phyloP scores from a whole-genome alignment of 2,113 vertebrate species.

The Colaptes auratus region DNA sequence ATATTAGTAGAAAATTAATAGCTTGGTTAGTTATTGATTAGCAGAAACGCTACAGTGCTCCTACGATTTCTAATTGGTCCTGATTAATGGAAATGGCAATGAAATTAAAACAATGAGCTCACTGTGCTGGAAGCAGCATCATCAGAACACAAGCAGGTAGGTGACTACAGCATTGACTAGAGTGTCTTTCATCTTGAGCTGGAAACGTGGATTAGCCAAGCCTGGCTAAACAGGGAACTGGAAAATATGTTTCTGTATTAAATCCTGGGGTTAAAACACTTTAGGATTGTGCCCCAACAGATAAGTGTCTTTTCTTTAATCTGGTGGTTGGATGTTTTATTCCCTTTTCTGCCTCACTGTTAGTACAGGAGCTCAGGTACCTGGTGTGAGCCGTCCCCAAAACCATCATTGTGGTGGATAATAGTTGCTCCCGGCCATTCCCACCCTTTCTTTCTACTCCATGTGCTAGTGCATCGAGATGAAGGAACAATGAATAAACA shows the following conservation, averaged over 20 bases:
- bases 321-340: neutral
- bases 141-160: neutral
- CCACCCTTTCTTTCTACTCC: neutral
- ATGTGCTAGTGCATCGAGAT: neutral
- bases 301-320: neutral
- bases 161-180: neutral
- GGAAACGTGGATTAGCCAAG: neutral
- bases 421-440: neutral
- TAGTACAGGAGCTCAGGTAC: neutral
- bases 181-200: neutral
- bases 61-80: neutral
- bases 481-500: neutral
- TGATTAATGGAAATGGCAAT: slow-evolving; percentile 26
- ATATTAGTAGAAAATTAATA: slow-evolving; percentile 23
- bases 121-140: neutral
- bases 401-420: neutral
- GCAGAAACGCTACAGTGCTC: slow-evolving; percentile 25
- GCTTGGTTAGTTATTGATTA: slow-evolving; percentile 20
- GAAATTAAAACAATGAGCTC: neutral
- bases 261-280: neutral
- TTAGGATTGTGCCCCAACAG: neutral
- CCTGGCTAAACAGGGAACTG: neutral
- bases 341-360: neutral
- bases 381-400: neutral
- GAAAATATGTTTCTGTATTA: neutral